Percentiles rank a stretch among this genome's conserved stretches.
Evolutionary conservation across 2,888 invertebrate species (phyloP).

Genomic region (Lycaena phlaeas): DNA sequence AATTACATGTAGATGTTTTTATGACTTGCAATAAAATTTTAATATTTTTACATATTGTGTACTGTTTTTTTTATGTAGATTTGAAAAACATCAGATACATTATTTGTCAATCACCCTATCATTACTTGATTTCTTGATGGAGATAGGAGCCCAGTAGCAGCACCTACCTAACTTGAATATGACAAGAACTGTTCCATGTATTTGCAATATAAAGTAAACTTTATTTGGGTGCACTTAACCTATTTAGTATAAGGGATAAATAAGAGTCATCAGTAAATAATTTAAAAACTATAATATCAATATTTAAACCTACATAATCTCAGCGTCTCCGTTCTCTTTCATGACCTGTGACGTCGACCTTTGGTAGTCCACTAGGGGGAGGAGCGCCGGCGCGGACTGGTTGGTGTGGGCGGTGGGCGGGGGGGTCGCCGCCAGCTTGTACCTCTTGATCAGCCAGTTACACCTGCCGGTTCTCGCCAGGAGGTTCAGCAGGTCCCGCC

Average conservation of each 20-base stretch:
- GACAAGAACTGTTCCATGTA: too few relatives aligned
- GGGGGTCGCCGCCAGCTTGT: slow-evolving; percentile 53
- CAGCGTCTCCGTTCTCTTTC: slow-evolving; percentile 46
- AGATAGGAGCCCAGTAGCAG: too few relatives aligned
- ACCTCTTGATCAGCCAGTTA: slow-evolving; percentile 52
- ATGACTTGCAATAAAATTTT: too few relatives aligned
- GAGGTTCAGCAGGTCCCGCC: slow-evolving; percentile 80
- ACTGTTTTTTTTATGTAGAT: too few relatives aligned
- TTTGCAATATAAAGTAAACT: background rate
- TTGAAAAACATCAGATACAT: too few relatives aligned
- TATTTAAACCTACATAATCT: slow-evolving; percentile 32
- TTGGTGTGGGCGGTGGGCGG: slow-evolving; percentile 59
- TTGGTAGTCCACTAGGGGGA: slow-evolving; percentile 52
- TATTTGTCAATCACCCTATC: too few relatives aligned
- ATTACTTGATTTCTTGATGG: too few relatives aligned
- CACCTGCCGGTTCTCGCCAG: slow-evolving; percentile 75
- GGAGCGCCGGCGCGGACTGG: slow-evolving; percentile 44
- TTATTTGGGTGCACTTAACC: background rate
- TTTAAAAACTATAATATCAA: slow-evolving; percentile 39
- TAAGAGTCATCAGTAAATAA: slow-evolving; percentile 45
- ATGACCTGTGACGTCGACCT: slow-evolving; percentile 40
- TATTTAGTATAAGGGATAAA: slow-evolving; percentile 16
- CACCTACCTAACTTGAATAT: too few relatives aligned
- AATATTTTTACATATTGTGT: too few relatives aligned
- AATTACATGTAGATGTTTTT: too few relatives aligned